Conservation (phyloP, 2,113 vertebrate species). For the Grallaria varia region DNA sequence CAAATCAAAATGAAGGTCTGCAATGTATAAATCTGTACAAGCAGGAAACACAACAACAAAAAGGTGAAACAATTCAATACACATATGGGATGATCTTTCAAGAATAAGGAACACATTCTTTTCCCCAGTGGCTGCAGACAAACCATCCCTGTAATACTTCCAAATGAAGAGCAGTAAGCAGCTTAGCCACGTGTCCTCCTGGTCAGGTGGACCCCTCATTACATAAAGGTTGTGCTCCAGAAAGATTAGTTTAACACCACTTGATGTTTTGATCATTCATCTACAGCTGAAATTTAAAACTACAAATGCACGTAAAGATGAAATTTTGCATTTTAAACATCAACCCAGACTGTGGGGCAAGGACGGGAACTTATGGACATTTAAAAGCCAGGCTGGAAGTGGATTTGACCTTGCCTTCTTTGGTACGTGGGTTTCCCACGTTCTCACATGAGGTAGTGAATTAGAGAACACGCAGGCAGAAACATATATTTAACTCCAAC, state of each 20-base stretch:
- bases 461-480: background rate
- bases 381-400: background rate
- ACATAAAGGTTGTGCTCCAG: background rate
- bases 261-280: background rate
- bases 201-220: background rate
- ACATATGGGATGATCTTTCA: background rate
- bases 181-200: background rate
- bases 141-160: background rate
- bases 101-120: background rate
- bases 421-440: accelerated
- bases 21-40: too few species aligned
- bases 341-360: background rate
- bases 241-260: background rate
- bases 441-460: accelerated
- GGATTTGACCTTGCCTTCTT: background rate
- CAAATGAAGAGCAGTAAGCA: background rate
- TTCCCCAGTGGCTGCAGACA: background rate
- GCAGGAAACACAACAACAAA: accelerated
- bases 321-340: background rate
- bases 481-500: background rate
- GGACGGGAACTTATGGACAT: accelerated
- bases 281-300: background rate
- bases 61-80: background rate
- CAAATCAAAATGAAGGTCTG: background rate
- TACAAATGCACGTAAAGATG: background rate